Base-by-base conservation (phyloP, 2,888 invertebrate genomes). In the Plutella xylostella region DNA sequence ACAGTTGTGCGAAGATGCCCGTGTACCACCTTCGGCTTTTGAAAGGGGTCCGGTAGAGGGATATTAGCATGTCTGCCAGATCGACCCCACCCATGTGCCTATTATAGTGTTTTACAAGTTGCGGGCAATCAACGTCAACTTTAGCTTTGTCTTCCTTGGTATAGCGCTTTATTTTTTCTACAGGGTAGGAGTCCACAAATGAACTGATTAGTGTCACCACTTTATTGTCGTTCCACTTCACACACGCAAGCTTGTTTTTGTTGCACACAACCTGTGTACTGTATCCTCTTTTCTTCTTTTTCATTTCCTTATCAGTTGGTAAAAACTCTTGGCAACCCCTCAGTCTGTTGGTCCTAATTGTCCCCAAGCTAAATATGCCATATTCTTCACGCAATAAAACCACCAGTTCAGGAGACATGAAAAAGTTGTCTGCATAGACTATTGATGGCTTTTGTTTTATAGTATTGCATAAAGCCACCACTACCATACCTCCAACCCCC, bases 41-140 rank as follows among this genome's bases (percentile, higher is more conserved):
- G 5, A 34, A 7, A 11, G 34, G 34, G 4, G 17, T 34, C 18
- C 18, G 15, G 14, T 45, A 38, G n/a, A 40, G 22, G 9, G 39
- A 31, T 31, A 45, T 12, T 12, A 45, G 25, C 18, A 22, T 51
- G 25, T 58, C 54, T 12, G 45, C 28, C 7, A 55, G 40, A 35
- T 55, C 55, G 1, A 55, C 53, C 11, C 55, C 53, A 4, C 55
- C 56, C 56, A 58, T 58, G 39, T 56, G 52, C 34, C 47, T 48
- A 42, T 58, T 59, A 47, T 58, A 57, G 9, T 47, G 41, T 9
- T 31, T 35, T n/a, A 55, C 45, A 22, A 53, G 46, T 15, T 51
- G 41, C 35, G 56, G 58, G 42, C 53, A 55, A 19, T 31, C 12
- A 20, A 57, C 48, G 22, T 51, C 34, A 31, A 46, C 48, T 33